These are phyloP conservation scores for Sebastes jordani DNA, from an alignment of 2,797 vertebrate genomes.

Conservation along the genomic window DNA sequence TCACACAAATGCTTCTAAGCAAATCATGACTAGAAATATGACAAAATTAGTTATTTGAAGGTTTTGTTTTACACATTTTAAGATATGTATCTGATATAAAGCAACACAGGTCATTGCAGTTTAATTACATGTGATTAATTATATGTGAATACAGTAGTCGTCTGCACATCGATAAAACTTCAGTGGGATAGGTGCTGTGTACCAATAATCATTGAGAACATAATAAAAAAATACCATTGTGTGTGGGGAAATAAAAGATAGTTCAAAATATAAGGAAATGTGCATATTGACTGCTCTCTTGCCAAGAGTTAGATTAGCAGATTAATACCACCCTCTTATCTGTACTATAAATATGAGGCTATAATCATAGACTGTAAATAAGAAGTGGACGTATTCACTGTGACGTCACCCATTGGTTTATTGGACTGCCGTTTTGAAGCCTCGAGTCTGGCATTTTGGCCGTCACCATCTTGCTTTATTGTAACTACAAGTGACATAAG, in stretches of 20 bases:
- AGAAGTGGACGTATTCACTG: too few relatives aligned
- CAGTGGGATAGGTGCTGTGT: not conserved
- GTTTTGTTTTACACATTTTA: not conserved
- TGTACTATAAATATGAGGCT: too few relatives aligned
- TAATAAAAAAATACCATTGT: not conserved
- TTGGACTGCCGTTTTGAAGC: too few relatives aligned
- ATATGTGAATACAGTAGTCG: not conserved
- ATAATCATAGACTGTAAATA: too few relatives aligned
- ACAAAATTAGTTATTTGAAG: not conserved
- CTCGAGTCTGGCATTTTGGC: too few relatives aligned
- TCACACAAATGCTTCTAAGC: not conserved
- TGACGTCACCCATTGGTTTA: too few relatives aligned
- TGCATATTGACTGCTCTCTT: not conserved
- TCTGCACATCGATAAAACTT: not conserved
- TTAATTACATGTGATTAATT: not conserved
- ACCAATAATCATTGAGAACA: not conserved
- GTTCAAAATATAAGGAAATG: not conserved
- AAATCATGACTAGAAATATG: not conserved
- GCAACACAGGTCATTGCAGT: not conserved
- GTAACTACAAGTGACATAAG: too few relatives aligned
- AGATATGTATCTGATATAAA: not conserved
- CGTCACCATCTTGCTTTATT: too few relatives aligned
- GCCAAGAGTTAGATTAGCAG: not conserved
- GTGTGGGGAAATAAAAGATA: not conserved
- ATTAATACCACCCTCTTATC: too few relatives aligned